phyloP scores from a whole-genome alignment of 2,888 invertebrate genomes.

The Villa cingulata region DNA sequence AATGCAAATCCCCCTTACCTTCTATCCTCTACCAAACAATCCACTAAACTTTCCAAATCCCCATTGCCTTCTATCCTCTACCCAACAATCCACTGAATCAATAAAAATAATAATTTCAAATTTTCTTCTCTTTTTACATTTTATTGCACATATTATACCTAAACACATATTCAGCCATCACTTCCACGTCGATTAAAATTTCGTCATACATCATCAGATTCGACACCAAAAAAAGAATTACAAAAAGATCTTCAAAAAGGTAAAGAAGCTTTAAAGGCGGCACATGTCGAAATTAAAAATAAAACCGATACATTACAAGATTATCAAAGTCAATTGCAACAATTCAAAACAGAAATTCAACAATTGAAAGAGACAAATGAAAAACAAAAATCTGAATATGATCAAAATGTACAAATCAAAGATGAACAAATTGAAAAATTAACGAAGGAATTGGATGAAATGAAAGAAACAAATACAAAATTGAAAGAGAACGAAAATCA shows the following conservation, averaged over 20 bases:
- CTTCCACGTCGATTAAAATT: constrained; percentile 34
- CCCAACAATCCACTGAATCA: too few relatives aligned
- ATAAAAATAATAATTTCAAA: not conserved
- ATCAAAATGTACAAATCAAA: constrained; percentile 20
- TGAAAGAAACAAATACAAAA: constrained; percentile 24
- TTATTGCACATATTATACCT: not conserved
- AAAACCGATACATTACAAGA: constrained; percentile 40
- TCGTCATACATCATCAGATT: constrained; percentile 23
- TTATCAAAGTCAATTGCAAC: constrained; percentile 39
- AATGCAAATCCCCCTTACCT: too few relatives aligned
- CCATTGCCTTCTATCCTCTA: too few relatives aligned
- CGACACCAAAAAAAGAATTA: constrained; percentile 30
- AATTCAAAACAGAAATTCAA: constrained; percentile 36
- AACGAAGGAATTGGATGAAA: constrained; percentile 21
- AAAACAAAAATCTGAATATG: constrained; percentile 24
- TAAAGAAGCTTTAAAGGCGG: constrained; percentile 32
- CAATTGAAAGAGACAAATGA: constrained; percentile 29
- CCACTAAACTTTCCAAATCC: too few relatives aligned
- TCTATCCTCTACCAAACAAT: too few relatives aligned
- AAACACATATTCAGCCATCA: constrained; percentile 27
- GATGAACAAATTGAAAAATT: constrained; percentile 26
- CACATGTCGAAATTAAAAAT: constrained; percentile 39
- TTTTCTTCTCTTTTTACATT: not conserved
- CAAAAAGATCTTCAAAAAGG: constrained; percentile 38
- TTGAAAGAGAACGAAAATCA: constrained; percentile 22